Evolutionary conservation across 2,797 vertebrate genomes (phyloP).

Genomic region (Neosilurus hyrtlii): DNA sequence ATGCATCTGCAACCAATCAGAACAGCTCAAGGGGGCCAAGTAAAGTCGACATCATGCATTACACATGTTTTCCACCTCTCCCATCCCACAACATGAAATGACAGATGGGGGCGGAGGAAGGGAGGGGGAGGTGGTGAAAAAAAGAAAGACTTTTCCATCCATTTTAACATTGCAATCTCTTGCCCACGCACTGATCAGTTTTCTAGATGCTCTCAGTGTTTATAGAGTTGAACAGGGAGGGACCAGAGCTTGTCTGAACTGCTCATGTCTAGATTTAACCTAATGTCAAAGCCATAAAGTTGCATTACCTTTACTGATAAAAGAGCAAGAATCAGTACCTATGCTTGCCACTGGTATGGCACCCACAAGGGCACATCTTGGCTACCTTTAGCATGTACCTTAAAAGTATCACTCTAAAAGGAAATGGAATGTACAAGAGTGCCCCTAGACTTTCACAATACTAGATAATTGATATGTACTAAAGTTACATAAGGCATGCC

Average conservation of each 20-base stretch:
- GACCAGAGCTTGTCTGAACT: conserved; percentile 19
- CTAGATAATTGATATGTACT: not conserved
- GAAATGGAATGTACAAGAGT: not conserved
- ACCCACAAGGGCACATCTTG: not conserved
- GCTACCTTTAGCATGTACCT: not conserved
- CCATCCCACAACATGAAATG: conserved; percentile 64
- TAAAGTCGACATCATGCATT: conserved; percentile 71
- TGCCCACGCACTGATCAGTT: conserved; percentile 67
- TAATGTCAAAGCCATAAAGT: not conserved
- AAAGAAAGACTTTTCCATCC: conserved; percentile 66
- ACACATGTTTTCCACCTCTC: conserved; percentile 76
- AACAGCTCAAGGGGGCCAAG: conserved; percentile 64
- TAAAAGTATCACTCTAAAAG: not conserved
- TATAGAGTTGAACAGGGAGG: conserved; percentile 57
- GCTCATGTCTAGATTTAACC: not conserved
- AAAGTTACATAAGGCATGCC: not conserved
- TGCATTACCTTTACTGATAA: not conserved
- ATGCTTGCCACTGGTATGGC: not conserved
- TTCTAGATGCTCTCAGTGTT: conserved; percentile 51
- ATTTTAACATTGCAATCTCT: conserved; percentile 63
- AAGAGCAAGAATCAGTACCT: not conserved
- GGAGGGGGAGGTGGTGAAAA: not conserved
- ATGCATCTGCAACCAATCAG: conserved; percentile 76
- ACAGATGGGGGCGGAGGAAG: conserved; percentile 46
- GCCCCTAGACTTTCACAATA: not conserved